Percentiles rank a stretch among this genome's conserved stretches.
Conservation (phyloP, 2,113 vertebrate species). For the Prunella himalayana region DNA sequence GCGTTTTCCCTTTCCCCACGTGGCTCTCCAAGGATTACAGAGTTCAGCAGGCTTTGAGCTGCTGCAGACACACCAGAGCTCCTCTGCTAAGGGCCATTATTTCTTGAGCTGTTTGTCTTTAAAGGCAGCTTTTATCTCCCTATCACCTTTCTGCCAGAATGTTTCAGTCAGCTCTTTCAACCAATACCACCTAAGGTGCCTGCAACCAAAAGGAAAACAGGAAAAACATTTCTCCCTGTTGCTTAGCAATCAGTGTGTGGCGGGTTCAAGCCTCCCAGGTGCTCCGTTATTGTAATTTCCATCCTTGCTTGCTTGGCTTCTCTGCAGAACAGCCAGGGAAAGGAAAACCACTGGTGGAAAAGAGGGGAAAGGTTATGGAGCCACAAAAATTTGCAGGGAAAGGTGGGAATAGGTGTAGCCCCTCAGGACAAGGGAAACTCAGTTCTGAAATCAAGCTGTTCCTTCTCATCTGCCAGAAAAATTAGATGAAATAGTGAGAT, state of each 20-base stretch:
- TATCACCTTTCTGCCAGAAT: constrained; percentile 29
- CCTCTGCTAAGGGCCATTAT: neutral
- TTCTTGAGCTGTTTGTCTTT: constrained; percentile 21
- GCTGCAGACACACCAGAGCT: neutral
- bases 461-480: neutral
- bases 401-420: neutral
- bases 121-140: constrained; percentile 25
- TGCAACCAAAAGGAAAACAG: constrained; percentile 10
- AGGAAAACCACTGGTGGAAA: neutral
- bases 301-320: neutral
- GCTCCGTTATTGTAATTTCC: neutral
- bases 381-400: neutral
- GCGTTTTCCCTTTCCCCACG: neutral
- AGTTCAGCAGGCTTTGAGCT: neutral
- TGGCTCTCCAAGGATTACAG: neutral
- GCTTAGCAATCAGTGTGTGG: neutral
- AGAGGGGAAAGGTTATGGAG: neutral
- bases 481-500: neutral
- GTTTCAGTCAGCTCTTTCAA: constrained; percentile 25
- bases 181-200: constrained; percentile 13
- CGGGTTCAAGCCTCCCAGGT: neutral
- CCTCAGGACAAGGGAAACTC: neutral
- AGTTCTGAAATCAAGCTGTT: neutral
- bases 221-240: constrained; percentile 24
- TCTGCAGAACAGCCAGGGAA: neutral